Evolutionary conservation across 2,888 invertebrate genomes (phyloP).

Genomic region (Stenolophus ochropezus): DNA sequence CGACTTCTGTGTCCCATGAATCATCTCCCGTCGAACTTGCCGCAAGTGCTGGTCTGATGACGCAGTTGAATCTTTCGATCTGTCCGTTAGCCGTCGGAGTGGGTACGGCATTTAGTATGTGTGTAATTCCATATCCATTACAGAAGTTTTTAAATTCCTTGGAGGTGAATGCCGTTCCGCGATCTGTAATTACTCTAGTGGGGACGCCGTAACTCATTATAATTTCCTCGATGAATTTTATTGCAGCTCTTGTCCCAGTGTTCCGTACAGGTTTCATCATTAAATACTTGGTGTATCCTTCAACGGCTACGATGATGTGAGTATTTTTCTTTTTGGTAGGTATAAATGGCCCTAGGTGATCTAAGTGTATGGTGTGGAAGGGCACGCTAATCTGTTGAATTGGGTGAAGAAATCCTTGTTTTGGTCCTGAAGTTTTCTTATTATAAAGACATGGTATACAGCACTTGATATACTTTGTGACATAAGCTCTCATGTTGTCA

Average conservation of each 20-base stretch:
- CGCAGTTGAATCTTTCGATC: conserved; percentile 66
- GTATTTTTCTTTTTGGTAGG: conserved; percentile 67
- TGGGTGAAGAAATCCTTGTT: conserved; percentile 69
- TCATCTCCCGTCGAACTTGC: conserved; percentile 63
- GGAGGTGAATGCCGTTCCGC: conserved; percentile 69
- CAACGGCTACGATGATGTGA: conserved; percentile 68
- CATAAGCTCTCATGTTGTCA: conserved; percentile 68
- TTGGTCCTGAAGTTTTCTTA: conserved; percentile 65
- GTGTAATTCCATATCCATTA: conserved; percentile 65
- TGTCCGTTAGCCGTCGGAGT: conserved; percentile 69
- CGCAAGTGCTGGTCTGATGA: neutral
- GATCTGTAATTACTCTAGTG: conserved; percentile 68
- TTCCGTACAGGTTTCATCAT: conserved; percentile 66
- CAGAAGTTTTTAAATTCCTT: conserved; percentile 67
- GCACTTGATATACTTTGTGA: conserved; percentile 69
- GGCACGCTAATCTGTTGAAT: conserved; percentile 70
- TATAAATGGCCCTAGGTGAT: conserved; percentile 71
- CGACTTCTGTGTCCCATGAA: conserved; percentile 68
- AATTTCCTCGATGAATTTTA: conserved; percentile 65
- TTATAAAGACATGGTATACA: conserved; percentile 70
- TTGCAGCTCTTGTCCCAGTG: conserved; percentile 65
- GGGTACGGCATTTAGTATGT: conserved; percentile 66
- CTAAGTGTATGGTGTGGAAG: conserved; percentile 70
- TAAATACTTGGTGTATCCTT: conserved; percentile 69
- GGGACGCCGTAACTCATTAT: conserved; percentile 65